phyloP scores from a whole-genome alignment of 2,888 invertebrate species.

The Clusia tigrina region DNA sequence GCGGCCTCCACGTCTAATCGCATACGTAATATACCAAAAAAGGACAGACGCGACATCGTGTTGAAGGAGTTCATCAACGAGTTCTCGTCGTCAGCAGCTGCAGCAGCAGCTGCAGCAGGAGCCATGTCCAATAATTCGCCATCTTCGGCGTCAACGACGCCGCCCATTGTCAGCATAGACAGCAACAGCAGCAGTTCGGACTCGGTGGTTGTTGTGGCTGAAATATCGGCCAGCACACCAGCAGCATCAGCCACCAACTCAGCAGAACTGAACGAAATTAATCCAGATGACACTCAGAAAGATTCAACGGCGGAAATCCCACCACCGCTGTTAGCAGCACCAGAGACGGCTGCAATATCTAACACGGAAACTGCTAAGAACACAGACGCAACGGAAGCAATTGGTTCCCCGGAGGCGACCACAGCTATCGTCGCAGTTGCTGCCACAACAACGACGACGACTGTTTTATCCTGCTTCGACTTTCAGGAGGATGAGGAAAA shows the following conservation, averaged over 20 bases:
- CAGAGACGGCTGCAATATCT: not conserved
- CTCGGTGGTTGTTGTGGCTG: slow-evolving; percentile 16
- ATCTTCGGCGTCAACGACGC: slow-evolving; percentile 11
- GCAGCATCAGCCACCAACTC: not conserved
- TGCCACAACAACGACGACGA: slow-evolving; percentile 26
- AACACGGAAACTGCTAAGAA: not conserved
- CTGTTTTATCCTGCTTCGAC: slow-evolving; percentile 80
- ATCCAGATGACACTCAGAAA: not conserved
- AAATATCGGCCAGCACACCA: slow-evolving; percentile 3
- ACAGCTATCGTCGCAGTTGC: slow-evolving; percentile 22
- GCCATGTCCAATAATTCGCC: slow-evolving; percentile 15
- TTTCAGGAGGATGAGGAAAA: slow-evolving; percentile 79
- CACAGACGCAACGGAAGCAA: slow-evolving; percentile 9
- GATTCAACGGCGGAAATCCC: not conserved
- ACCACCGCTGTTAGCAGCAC: not conserved
- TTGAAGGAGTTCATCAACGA: slow-evolving; percentile 50
- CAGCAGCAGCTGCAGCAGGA: not conserved
- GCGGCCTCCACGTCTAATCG: slow-evolving; percentile 37
- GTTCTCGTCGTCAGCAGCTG: slow-evolving; percentile 16
- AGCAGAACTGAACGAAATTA: not conserved
- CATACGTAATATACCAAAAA: slow-evolving; percentile 63
- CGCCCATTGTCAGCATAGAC: slow-evolving; percentile 19
- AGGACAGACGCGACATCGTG: slow-evolving; percentile 58
- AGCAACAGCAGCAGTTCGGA: slow-evolving; percentile 25
- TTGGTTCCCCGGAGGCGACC: slow-evolving; percentile 32